Evolutionary conservation across 2,797 vertebrate species (phyloP).

Genomic region (Argya squamiceps): DNA sequence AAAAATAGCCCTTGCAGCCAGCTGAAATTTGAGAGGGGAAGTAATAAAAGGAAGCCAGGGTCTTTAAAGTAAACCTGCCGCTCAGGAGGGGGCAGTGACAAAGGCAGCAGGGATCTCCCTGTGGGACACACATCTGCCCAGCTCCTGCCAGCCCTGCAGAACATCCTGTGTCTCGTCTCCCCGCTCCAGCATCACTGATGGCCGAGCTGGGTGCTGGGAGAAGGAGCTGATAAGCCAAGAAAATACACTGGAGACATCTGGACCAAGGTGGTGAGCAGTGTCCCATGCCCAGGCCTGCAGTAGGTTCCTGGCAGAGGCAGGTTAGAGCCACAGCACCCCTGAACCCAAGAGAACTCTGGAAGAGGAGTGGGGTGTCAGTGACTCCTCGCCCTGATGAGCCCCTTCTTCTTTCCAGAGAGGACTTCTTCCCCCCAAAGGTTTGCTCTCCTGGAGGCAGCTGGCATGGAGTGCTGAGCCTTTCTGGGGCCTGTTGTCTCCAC

Average conservation of each 20-base stretch:
- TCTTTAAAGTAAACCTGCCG: slow-evolving; percentile 62
- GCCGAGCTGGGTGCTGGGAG: not conserved
- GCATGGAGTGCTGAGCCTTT: not conserved
- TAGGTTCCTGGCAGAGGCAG: not conserved
- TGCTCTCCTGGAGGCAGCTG: slow-evolving; percentile 23
- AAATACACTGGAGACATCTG: not conserved
- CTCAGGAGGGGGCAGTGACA: slow-evolving; percentile 56
- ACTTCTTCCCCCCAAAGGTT: not conserved
- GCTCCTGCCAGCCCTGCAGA: not conserved
- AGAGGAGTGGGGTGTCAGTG: not conserved
- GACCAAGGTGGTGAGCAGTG: not conserved
- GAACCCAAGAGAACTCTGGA: not conserved
- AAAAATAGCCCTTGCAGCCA: slow-evolving; percentile 61
- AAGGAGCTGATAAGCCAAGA: not conserved
- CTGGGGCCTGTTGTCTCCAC: not conserved
- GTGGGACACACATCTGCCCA: not conserved
- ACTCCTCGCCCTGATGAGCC: not conserved
- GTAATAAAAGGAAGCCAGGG: slow-evolving; percentile 70
- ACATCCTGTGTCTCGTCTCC: not conserved
- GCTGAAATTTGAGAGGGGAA: slow-evolving; percentile 74
- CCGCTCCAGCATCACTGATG: not conserved
- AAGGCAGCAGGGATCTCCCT: not conserved
- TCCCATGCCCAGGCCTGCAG: not conserved
- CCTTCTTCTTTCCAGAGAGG: not conserved
- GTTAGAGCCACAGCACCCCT: not conserved